Percentiles rank a stretch among this genome's conserved stretches.
These are phyloP conservation scores for Nestor notabilis DNA, from an alignment of 2,113 vertebrate genomes.

Conservation along the genomic window DNA sequence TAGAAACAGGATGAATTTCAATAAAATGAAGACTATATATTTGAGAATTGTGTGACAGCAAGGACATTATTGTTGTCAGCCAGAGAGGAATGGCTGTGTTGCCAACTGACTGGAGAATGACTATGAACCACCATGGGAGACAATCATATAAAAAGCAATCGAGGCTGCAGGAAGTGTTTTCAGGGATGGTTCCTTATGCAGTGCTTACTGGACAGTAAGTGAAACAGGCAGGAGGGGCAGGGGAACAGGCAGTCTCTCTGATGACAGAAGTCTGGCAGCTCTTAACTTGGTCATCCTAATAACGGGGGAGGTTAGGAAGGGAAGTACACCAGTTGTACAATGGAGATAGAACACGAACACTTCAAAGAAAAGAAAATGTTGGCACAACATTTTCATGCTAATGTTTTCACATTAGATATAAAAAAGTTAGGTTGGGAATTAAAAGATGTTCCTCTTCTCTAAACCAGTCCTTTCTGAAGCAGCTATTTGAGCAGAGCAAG, in stretches of 20 bases:
- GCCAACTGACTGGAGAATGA: neutral
- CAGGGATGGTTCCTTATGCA: neutral
- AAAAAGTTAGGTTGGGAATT: neutral
- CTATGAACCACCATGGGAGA: neutral
- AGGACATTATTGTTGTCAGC: neutral
- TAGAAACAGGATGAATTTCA: neutral
- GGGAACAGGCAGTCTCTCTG: neutral
- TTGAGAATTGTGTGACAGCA: neutral
- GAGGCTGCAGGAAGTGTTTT: neutral
- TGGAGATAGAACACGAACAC: neutral
- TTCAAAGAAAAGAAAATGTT: neutral
- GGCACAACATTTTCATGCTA: too few relatives aligned
- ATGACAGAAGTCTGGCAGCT: neutral
- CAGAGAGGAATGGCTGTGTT: neutral
- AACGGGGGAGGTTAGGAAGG: neutral
- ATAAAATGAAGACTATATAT: neutral
- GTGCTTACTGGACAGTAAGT: neutral
- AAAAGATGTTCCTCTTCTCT: neutral
- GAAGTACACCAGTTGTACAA: neutral
- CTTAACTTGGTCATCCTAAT: neutral
- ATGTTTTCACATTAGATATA: rapidly evolving
- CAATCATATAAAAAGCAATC: neutral
- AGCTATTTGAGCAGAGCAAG: neutral
- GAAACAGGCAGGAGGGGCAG: neutral
- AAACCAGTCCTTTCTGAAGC: neutral